Evolutionary conservation across 2,797 vertebrate species (phyloP), one percentile per base, ranked within the genome.

Genomic region (Gallinago stenura): DNA sequence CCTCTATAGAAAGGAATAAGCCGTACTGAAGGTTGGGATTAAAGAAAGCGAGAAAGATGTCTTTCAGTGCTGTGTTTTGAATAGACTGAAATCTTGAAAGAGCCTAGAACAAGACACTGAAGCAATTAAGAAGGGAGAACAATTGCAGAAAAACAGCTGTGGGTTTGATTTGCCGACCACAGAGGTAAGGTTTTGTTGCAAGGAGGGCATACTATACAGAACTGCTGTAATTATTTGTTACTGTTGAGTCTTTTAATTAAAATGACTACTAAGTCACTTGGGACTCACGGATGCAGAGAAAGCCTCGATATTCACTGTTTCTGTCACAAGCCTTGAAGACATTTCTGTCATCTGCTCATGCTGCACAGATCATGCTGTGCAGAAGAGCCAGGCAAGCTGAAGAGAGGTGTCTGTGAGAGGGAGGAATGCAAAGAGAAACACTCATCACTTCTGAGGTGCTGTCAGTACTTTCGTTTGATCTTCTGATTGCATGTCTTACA

Each of bases 251-350:
- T 68, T 31, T 19, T 43, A 16, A 50, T 61, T 75, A 57, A 91
- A 81, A 69, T 31, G 6, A 35, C 30, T 83, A 0, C 50, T 19
- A 7, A 51, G 24, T 70, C 50, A 37, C 18, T 41, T 16, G 22
- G 19, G 37, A 57, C 24, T 57, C 64, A 26, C 3, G 39, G 51
- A 6, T n/a, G 41, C 20, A 30, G 46, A 28, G 39, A n/a, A 70
- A 54, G 46, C 16, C 15, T 30, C 2, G 0, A 12, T 75, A 41
- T 60, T 50, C 33, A 4, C 58, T 61, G 12, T 65, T 72, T 37
- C 33, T 48, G 1, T 57, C 18, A 10, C 19, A 33, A 30, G 24
- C 54, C 9, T 0, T 0, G 2, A 31, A 82, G 66, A 62, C 18
- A 5, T 30, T 89, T 41, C 64, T 71, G 73, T 79, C 26, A 39